Base-by-base conservation (phyloP, 2,888 invertebrate species). In the Pseudococcus viburni region DNA sequence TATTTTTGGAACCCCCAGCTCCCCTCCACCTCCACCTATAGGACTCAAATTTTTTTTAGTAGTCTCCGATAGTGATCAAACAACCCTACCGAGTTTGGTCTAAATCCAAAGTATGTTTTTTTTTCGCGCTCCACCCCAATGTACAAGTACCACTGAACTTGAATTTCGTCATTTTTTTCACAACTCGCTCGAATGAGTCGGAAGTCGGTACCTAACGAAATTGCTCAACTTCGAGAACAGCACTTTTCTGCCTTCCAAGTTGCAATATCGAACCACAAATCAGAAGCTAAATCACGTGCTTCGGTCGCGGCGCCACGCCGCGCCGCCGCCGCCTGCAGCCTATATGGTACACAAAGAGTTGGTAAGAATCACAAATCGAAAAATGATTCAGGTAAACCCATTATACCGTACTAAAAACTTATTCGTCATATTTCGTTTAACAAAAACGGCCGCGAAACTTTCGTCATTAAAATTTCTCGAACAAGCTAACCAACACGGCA, bases 391-490 rank as follows among this genome's bases (percentile, higher is more conserved):
- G 68, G 68, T 68, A 15, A 68, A 68, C 55, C 55, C n/a, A 55
- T 55, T 55, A 55, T 55, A 55, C 7, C 7, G 26, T 68, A 22
- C 26, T 26, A 26, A 68, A 68, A 68, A 68, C 22, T 68, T 68
- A 68, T 68, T 68, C 68, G 55, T 55, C 55, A 12, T 68, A 68
- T 68, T 68, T 68, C 68, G 68, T 68, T 55, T 15, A n/a, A 55
- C n/a, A 26, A 68, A 68, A 68, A 68, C 68, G 68, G 55, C n/a
- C 55, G 55, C 26, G 68, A 68, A 68, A 68, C 68, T 68, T 68
- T 68, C 26, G 26, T 68, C 68, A 26, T 68, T 68, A 26, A 68
- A 68, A 68, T 68, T 68, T 68, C 26, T 68, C 68, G 1, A 68
- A 26, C 68, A 26, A 68, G 26, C 15, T 15, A 15, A 48, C 48